These are phyloP conservation scores for Thymelicus acteon DNA, from an alignment of 2,888 invertebrate species.

Conservation along the genomic window DNA sequence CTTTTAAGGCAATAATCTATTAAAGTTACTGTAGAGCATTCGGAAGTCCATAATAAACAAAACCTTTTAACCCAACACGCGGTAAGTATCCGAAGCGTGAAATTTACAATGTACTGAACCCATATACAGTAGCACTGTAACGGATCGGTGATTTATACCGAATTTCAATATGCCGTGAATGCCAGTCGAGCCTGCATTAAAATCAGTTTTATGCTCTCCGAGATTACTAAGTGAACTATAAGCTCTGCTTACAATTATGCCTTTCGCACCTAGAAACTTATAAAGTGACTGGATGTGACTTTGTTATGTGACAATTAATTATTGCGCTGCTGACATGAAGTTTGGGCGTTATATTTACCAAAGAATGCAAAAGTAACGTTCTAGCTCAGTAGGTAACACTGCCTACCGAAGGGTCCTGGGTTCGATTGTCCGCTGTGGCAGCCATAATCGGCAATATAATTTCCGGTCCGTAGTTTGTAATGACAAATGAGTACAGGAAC, in stretches of 20 bases:
- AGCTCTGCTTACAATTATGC: conserved; percentile 16
- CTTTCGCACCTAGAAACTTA: conserved; percentile 4
- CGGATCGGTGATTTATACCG: conserved; percentile 3
- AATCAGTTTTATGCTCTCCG: conserved; percentile 5
- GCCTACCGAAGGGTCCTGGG: too few species aligned
- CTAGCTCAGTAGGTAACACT: too few species aligned
- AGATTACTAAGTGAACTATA: conserved; percentile 17
- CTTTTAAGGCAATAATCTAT: neutral
- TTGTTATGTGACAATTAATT: neutral
- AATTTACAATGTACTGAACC: neutral
- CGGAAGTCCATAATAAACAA: neutral
- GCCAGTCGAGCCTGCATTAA: neutral
- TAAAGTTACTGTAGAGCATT: neutral
- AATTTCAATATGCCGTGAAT: neutral
- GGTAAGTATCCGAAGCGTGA: neutral
- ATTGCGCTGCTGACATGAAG: too few species aligned
- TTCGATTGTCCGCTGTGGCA: too few species aligned
- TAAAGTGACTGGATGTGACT: conserved; percentile 10
- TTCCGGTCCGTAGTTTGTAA: too few species aligned
- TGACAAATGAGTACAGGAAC: too few species aligned
- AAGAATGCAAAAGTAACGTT: too few species aligned
- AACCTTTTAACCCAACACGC: neutral
- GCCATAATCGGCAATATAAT: too few species aligned
- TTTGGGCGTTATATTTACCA: too few species aligned
- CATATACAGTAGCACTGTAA: neutral